Percentiles rank a stretch among this genome's conserved stretches.
These are phyloP conservation scores for Mycteria americana DNA, from an alignment of 2,797 vertebrate species.

Conservation along the genomic window DNA sequence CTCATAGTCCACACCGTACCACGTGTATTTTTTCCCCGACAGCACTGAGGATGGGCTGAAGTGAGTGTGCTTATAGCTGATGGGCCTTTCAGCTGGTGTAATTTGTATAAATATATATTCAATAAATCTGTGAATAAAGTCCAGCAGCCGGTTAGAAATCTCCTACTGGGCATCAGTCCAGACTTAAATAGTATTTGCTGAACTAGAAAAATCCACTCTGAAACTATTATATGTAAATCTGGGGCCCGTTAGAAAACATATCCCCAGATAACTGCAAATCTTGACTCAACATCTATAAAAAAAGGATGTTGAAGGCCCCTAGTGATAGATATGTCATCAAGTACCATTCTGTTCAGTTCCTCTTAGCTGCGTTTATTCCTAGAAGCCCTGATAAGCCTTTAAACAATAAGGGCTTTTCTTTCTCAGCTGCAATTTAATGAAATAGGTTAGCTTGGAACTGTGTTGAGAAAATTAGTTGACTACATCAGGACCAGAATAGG, in stretches of 20 bases:
- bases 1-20: not conserved
- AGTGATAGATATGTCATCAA: not conserved
- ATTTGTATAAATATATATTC: constrained; percentile 19
- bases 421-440: not conserved
- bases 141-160: constrained; percentile 23
- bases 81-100: not conserved
- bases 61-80: not conserved
- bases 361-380: constrained; percentile 9
- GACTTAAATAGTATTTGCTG: constrained; percentile 2
- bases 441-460: not conserved
- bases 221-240: not conserved
- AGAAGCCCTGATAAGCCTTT: not conserved
- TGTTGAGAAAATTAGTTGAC: not conserved
- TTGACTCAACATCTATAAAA: not conserved
- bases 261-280: not conserved
- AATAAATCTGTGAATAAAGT: constrained; percentile 18
- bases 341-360: not conserved
- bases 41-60: not conserved
- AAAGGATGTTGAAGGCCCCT: not conserved
- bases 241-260: not conserved
- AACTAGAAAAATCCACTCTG: constrained; percentile 35
- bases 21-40: not conserved
- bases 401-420: not conserved
- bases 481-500: not conserved
- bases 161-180: constrained; percentile 10